Base-by-base conservation (phyloP, 2,888 invertebrate species). In the Mactromeris polynyma region DNA sequence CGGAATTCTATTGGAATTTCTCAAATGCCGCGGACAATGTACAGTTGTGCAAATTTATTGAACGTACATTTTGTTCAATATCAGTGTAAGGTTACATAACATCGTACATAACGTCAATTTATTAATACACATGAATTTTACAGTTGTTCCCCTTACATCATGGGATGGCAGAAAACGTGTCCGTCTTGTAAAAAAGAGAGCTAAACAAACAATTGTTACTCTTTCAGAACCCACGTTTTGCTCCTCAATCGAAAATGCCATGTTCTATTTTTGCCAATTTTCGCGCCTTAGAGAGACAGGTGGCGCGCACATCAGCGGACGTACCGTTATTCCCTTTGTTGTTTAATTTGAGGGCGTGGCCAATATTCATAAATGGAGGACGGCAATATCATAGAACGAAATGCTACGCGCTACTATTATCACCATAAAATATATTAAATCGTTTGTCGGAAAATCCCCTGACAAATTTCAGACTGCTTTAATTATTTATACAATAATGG, bases 291-390 rank as follows among this genome's bases (percentile, higher is more conserved):
- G 26, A 33, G 1, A 17, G 51, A 78, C 84, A 84, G 84, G 78
- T 84, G 84, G 36, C 51, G 36, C 51, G 21, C 17, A 42, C 31
- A 69, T 31, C 83, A 26, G 33, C n/a, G 33, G 51, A 51, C 36
- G 77, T 78, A 84, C 84, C 84, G 84, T 84, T 84, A 84, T 77
- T 38, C 38, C 38, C 73, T 84, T 84, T 84, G 77, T 84, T 36
- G 7, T 9, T 26, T 77, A 84, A 84, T 84, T 84, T 26, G 9
- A n/a, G 78, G 78, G 84, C 31, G 83, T 40, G 73, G 31, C 73
- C 33, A 73, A 42, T 69, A 46, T 36, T 40, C 69, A 83, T 69
- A 83, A 64, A 31, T 21, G 38, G 40, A 17, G 14, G 73, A 73
- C 69, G 31, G 58, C 58, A 83, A 64, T 64, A 11, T 2, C 64